Evolutionary conservation across 2,888 invertebrate genomes (phyloP), one percentile per base, ranked within the genome.

Genomic region (Phalera bucephala): DNA sequence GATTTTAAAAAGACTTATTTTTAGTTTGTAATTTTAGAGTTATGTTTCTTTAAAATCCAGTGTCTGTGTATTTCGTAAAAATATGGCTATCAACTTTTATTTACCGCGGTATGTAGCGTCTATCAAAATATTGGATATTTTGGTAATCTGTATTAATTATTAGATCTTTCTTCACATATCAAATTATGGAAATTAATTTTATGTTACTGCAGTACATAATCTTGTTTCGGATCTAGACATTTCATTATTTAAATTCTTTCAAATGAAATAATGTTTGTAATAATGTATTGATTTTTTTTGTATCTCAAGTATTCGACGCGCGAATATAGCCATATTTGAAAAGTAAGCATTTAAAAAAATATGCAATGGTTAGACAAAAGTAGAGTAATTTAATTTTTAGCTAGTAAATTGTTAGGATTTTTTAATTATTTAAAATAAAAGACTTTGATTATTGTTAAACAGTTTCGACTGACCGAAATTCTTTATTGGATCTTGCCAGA

Each of bases 1-100:
- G 52, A 71, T 65, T 62, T 70, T 69, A 76, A 82, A 82, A 88
- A 87, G 86, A 87, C 87, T 87, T 85, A 82, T 81, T 80, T 67
- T 62, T 68, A 66, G 64, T 51, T 57, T 47, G 25, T 56, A 57
- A 55, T 49, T 39, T 57, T 60, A 61, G 57, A 40, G 54, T 64
- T 67, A 69, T 8, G 8, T 26, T 61, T 49, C 54, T 45, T 65
- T 53, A 54, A 56, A 60, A 50, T 62, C 59, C 63, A 68, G 64
- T 69, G 62, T 55, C 41, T 45, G 36, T 27, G 13, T 49, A 29
- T 36, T 17, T 12, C 11, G 12, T 33, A 34, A 9, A 27, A 12
- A 26, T 7, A 36, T 12, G 3, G 13, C 26, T 28, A 28, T 28
- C 15, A 1, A 13, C 13, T 4, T 23, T 23, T 6, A 31, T 35